Conservation (phyloP, 2,113 vertebrate genomes). For the Protomyctophum bolini region DNA sequence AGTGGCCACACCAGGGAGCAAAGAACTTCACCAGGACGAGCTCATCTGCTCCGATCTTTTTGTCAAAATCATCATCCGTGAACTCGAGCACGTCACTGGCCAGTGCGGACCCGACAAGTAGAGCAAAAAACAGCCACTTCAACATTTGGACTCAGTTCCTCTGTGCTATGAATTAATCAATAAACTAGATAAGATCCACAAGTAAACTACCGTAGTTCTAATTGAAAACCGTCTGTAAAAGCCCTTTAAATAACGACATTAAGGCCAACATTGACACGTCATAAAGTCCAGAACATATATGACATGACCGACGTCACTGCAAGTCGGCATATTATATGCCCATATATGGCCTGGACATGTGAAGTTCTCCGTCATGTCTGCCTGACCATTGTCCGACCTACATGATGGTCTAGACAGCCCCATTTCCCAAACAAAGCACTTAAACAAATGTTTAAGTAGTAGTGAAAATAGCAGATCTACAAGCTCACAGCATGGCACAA, state of each 20-base stretch:
- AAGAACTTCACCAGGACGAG: constrained; percentile 91
- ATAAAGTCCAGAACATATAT: not conserved
- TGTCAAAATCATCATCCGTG: constrained; percentile 93
- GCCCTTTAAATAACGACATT: not conserved
- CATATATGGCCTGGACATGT: too few relatives aligned
- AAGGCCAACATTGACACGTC: not conserved
- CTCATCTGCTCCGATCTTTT: constrained; percentile 78
- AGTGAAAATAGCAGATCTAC: too few relatives aligned
- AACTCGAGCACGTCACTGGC: constrained; percentile 92
- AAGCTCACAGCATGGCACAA: too few relatives aligned
- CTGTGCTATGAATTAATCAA: not conserved
- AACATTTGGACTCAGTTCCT: constrained; percentile 53
- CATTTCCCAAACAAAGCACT: too few relatives aligned
- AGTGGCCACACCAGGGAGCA: constrained; percentile 97
- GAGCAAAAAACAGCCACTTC: constrained; percentile 62
- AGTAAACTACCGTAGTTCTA: not conserved
- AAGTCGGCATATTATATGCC: too few relatives aligned
- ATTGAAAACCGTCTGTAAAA: not conserved
- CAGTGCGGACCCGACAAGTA: constrained; percentile 63
- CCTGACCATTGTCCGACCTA: too few relatives aligned
- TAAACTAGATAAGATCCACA: too few relatives aligned
- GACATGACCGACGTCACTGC: too few relatives aligned
- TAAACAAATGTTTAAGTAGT: too few relatives aligned
- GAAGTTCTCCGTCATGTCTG: too few relatives aligned
- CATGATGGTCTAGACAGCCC: too few relatives aligned